phyloP scores from a whole-genome alignment of 2,113 vertebrate species.

The Pyxicephalus adspersus region DNA sequence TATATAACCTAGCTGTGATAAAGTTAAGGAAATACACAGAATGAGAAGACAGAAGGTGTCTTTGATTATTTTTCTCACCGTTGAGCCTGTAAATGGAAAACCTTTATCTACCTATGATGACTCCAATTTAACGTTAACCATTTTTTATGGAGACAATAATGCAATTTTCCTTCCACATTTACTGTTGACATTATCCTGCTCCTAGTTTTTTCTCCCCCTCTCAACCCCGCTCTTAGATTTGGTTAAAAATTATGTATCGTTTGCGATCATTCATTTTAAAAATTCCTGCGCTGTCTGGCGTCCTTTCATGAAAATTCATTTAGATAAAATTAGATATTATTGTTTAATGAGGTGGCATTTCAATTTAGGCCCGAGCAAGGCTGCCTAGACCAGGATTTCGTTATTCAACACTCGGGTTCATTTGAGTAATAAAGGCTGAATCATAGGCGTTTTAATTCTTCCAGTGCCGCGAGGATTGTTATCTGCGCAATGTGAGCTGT shows the following conservation, averaged over 20 bases:
- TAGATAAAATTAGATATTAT: slow-evolving; percentile 89
- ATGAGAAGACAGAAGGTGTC: neutral
- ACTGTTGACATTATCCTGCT: slow-evolving; percentile 59
- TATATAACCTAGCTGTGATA: slow-evolving; percentile 2
- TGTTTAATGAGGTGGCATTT: slow-evolving; percentile 89
- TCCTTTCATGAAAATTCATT: slow-evolving; percentile 87
- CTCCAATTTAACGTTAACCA: slow-evolving; percentile 54
- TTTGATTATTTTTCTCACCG: slow-evolving; percentile 23
- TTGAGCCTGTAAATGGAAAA: slow-evolving; percentile 45
- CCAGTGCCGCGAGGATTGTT: slow-evolving; percentile 98
- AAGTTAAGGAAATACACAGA: neutral
- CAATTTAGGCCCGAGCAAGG: slow-evolving; percentile 81
- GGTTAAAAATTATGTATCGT: slow-evolving; percentile 79
- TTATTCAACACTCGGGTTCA: slow-evolving; percentile 98
- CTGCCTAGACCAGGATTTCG: slow-evolving; percentile 78
- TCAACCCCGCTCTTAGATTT: slow-evolving; percentile 70
- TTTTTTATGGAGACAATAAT: slow-evolving; percentile 60
- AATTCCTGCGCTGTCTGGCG: slow-evolving; percentile 83
- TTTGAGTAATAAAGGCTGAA: slow-evolving; percentile 98
- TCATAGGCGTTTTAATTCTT: slow-evolving; percentile 99
- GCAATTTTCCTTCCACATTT: slow-evolving; percentile 67
- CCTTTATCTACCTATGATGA: slow-evolving; percentile 43
- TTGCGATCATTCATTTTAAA: slow-evolving; percentile 86
- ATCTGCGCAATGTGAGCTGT: slow-evolving; percentile 97
- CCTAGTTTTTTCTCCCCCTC: slow-evolving; percentile 55